phyloP scores from a whole-genome alignment of 2,888 invertebrate genomes.

The Hydroisotoma schaefferi region DNA sequence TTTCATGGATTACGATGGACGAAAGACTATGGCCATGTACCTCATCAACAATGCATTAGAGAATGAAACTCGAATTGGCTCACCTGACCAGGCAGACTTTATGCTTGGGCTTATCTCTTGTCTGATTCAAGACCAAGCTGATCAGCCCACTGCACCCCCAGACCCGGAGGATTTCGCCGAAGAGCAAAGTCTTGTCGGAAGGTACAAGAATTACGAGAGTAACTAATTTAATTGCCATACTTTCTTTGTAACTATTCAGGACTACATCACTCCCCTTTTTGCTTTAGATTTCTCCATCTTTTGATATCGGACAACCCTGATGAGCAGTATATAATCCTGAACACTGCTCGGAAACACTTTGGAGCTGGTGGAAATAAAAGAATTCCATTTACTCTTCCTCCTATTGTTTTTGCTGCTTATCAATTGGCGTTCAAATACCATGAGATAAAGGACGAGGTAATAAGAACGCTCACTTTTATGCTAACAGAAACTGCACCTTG shows the following conservation, averaged over 20 bases:
- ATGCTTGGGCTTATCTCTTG: constrained; percentile 69
- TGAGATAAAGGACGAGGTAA: constrained; percentile 67
- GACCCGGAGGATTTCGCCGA: constrained; percentile 95
- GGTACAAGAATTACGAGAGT: constrained; percentile 56
- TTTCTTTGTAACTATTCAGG: constrained; percentile 33
- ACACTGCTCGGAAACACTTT: constrained; percentile 80
- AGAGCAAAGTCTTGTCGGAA: constrained; percentile 86
- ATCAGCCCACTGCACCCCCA: constrained; percentile 65
- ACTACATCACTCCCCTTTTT: neutral
- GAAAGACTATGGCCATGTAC: constrained; percentile 81
- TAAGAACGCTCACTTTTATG: constrained; percentile 9
- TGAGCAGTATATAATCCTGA: constrained; percentile 86
- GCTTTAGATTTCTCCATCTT: constrained; percentile 72
- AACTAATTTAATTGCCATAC: neutral
- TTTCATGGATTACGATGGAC: constrained; percentile 81
- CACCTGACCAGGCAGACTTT: constrained; percentile 70
- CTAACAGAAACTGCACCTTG: neutral
- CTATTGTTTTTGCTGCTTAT: constrained; percentile 90
- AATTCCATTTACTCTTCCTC: constrained; percentile 87
- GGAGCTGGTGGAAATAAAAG: constrained; percentile 84
- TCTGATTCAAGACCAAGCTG: constrained; percentile 78
- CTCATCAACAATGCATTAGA: constrained; percentile 86
- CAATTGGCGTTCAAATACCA: constrained; percentile 80
- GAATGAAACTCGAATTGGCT: constrained; percentile 78
- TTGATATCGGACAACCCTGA: constrained; percentile 75